Conservation (phyloP, 2,888 invertebrate species). For the Caenorhabditis wallacei region DNA sequence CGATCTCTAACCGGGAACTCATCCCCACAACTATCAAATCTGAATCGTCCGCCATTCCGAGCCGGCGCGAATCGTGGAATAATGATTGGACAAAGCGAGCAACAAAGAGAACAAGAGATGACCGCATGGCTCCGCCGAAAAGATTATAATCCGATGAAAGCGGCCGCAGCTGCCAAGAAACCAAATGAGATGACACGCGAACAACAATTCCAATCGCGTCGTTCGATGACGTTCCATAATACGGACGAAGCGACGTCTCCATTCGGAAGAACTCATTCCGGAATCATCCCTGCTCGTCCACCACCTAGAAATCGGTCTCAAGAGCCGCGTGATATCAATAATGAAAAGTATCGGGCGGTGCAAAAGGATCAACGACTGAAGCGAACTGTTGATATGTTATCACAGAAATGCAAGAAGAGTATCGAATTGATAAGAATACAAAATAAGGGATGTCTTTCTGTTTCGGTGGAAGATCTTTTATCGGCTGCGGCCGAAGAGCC, state of each 20-base stretch:
- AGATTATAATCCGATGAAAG: constrained; percentile 95
- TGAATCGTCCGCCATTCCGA: constrained; percentile 58
- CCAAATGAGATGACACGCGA: constrained; percentile 62
- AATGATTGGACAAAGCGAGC: constrained; percentile 58
- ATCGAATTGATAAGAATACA: constrained; percentile 79
- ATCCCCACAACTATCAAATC: constrained; percentile 54
- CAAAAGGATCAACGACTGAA: constrained; percentile 52
- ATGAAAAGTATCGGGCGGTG: constrained; percentile 49
- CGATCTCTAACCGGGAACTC: constrained; percentile 58
- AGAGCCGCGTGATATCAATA: constrained; percentile 56
- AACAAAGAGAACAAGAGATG: constrained; percentile 88
- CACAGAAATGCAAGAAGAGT: constrained; percentile 81
- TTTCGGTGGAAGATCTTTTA: constrained; percentile 76
- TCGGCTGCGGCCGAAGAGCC: constrained; percentile 74
- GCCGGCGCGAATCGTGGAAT: constrained; percentile 60
- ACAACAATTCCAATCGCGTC: constrained; percentile 77
- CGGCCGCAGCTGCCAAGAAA: constrained; percentile 87
- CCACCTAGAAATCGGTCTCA: constrained; percentile 61
- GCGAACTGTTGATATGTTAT: constrained; percentile 79
- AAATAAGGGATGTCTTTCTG: constrained; percentile 77
- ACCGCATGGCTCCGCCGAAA: constrained; percentile 97
- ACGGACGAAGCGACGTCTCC: constrained; percentile 56
- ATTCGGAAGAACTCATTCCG: constrained; percentile 40
- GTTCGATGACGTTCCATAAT: constrained; percentile 80
- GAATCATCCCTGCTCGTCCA: constrained; percentile 37